phyloP scores from a whole-genome alignment of 1,140 invertebrate species.

The Mactra quadrangularis region DNA sequence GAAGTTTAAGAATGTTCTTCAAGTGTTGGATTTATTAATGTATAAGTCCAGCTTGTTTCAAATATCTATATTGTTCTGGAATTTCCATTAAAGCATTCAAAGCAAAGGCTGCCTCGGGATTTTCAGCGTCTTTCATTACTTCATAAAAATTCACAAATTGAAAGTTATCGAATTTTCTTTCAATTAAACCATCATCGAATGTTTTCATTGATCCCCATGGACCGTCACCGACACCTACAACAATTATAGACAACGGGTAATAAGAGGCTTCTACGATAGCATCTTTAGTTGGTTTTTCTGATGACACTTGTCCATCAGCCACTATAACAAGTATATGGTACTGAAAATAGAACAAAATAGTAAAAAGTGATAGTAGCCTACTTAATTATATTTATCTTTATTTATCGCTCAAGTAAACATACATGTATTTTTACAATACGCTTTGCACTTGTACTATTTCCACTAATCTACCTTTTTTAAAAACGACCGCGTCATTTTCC shows the following conservation, averaged over 20 bases:
- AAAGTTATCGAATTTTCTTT: conserved; percentile 83
- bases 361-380: too few relatives aligned
- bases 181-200: conserved; percentile 84
- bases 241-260: conserved; percentile 84
- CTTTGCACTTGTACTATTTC: too few relatives aligned
- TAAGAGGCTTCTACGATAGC: conserved; percentile 84
- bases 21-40: too few relatives aligned
- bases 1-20: too few relatives aligned
- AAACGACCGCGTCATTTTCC: too few relatives aligned
- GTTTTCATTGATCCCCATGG: conserved; percentile 84
- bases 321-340: conserved; percentile 82
- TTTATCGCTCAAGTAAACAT: too few relatives aligned
- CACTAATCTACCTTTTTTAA: too few relatives aligned
- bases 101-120: conserved; percentile 82
- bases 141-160: conserved; percentile 85
- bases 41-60: conserved; percentile 17
- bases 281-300: conserved; percentile 79
- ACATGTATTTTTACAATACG: too few relatives aligned
- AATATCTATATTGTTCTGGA: conserved; percentile 83
- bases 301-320: conserved; percentile 84
- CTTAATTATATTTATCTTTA: too few relatives aligned
- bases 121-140: conserved; percentile 75
- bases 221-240: conserved; percentile 85
- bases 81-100: conserved; percentile 84
- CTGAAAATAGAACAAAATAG: conserved; percentile 7